Conservation (phyloP, 2,113 vertebrate species). For the Origma solitaria region DNA sequence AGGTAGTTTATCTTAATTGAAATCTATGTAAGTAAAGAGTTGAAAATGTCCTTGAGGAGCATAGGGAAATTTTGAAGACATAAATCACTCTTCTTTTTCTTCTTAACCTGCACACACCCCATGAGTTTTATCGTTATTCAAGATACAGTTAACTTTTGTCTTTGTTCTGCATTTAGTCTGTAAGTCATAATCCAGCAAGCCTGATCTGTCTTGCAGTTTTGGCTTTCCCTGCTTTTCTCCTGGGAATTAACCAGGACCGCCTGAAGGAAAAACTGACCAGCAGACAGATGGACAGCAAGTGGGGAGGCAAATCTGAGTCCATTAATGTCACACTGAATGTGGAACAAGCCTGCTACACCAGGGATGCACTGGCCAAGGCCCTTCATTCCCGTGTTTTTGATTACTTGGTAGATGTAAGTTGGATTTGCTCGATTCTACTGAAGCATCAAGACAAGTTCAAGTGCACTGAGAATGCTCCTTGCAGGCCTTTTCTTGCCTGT, state of each 20-base stretch:
- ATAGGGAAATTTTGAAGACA: not conserved
- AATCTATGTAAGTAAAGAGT: not conserved
- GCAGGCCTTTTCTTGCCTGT: not conserved
- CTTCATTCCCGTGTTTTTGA: slow-evolving; percentile 92
- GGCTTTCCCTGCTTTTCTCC: slow-evolving; percentile 93
- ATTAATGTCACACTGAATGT: slow-evolving; percentile 95
- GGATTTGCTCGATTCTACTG: not conserved
- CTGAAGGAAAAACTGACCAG: slow-evolving; percentile 96
- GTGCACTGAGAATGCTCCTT: not conserved
- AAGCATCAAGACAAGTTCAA: not conserved
- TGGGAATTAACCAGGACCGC: slow-evolving; percentile 90
- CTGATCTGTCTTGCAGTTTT: slow-evolving; percentile 75
- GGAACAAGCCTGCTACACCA: slow-evolving; percentile 94
- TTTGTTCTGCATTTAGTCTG: not conserved
- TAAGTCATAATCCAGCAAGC: not conserved
- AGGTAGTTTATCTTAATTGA: not conserved
- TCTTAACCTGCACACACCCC: not conserved
- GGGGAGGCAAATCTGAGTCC: slow-evolving; percentile 91
- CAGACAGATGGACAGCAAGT: slow-evolving; percentile 97
- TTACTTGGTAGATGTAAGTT: slow-evolving; percentile 91
- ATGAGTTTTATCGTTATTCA: not conserved
- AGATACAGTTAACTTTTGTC: not conserved
- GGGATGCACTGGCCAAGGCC: slow-evolving; percentile 94
- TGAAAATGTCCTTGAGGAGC: not conserved
- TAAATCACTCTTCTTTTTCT: not conserved